Evolutionary conservation across 53 echinoderm and acorn worm species (phyloP).

Genomic region (Luidia sarsii): DNA sequence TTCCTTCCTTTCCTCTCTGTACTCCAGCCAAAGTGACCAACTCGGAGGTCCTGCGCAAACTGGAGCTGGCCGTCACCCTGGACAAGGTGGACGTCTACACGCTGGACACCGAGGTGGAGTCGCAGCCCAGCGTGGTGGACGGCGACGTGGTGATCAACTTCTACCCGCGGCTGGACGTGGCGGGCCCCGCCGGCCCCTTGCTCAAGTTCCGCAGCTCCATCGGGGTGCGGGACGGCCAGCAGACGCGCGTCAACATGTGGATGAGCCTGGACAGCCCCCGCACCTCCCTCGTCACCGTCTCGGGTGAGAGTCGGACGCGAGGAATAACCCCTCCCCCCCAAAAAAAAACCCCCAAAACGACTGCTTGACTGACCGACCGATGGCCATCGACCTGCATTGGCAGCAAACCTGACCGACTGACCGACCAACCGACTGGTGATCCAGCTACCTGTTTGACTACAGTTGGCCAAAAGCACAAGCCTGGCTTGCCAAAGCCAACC

Average conservation of each 20-base stretch:
- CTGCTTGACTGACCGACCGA: too few species aligned
- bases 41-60: slow-evolving; percentile 6
- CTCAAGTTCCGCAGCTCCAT: slow-evolving; percentile 38
- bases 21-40: slow-evolving; percentile 21
- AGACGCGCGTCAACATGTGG: slow-evolving; percentile 25
- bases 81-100: slow-evolving; percentile 44
- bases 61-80: slow-evolving; percentile 19
- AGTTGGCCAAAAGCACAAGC: too few species aligned
- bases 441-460: too few species aligned
- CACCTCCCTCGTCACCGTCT: slow-evolving; percentile 37
- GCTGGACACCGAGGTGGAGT: slow-evolving; percentile 42
- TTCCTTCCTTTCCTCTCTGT: background rate
- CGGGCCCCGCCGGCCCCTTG: slow-evolving; percentile 12
- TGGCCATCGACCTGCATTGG: too few species aligned
- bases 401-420: too few species aligned
- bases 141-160: slow-evolving; percentile 32
- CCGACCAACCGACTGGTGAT: too few species aligned
- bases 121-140: slow-evolving; percentile 7
- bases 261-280: slow-evolving; percentile 35
- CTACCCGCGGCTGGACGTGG: slow-evolving; percentile 45
- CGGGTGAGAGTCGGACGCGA: too few species aligned
- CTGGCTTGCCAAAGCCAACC: too few species aligned
- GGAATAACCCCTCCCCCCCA: too few species aligned
- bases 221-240: slow-evolving; percentile 26
- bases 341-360: too few species aligned